Percentiles rank a stretch among this genome's conserved stretches.
Conservation (phyloP, 2,797 vertebrate genomes). For the Streptopelia turtur region DNA sequence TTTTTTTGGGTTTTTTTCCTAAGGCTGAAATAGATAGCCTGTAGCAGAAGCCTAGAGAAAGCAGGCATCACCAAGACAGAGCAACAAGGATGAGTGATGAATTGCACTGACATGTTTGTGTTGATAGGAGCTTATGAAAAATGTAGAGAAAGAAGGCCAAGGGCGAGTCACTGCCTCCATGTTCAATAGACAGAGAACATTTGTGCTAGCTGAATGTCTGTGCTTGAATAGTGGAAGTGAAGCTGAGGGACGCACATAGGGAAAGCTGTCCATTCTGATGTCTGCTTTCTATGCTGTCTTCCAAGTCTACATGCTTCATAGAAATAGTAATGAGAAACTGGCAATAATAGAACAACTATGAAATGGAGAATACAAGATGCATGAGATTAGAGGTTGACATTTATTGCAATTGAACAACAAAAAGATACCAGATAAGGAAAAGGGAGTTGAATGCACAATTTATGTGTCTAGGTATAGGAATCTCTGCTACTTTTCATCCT, state of each 20-base stretch:
- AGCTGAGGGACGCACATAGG: background rate
- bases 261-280: background rate
- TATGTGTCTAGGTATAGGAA: background rate
- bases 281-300: background rate
- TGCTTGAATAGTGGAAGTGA: background rate
- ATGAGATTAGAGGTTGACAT: background rate
- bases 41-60: constrained; percentile 5
- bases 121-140: background rate
- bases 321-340: background rate
- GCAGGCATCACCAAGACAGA: background rate
- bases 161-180: background rate
- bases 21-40: background rate
- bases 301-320: background rate
- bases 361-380: background rate
- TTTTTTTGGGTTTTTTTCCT: background rate
- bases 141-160: background rate
- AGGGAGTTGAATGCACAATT: background rate
- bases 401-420: background rate
- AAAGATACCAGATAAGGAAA: background rate
- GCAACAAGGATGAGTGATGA: background rate
- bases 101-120: background rate
- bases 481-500: accelerated
- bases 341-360: background rate
- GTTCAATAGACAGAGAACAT: background rate
- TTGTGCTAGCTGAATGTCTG: background rate